Base-by-base conservation (phyloP, 2,888 invertebrate genomes). In the Melinaea menophilus region DNA sequence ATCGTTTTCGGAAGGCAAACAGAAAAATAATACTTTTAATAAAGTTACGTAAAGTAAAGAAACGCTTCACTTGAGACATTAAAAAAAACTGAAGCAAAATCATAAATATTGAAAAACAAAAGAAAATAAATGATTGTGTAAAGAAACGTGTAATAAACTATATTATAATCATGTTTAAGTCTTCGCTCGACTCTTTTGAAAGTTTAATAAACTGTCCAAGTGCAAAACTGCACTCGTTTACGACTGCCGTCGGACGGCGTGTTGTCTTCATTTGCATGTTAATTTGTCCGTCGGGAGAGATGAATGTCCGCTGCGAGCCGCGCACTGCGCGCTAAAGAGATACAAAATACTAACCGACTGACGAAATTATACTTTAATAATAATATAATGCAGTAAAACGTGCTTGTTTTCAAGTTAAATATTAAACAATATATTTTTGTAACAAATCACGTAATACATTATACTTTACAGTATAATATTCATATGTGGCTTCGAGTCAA, bases 211-310 rank as follows among this genome's bases (percentile, higher is more conserved):
- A 48, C 5, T 48, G 22, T 22, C 5, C 7, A 37, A 48, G 13
- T 13, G 13, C 48, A 48, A 48, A 48, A 48, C 13, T 48, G 48
- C 13, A 48, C 22, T 48, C 48, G 22, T n/a, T n/a, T n/a, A n/a
- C n/a, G n/a, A n/a, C n/a, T n/a, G n/a, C n/a, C 13, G 22, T 22
- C 48, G 48, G 48, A 22, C 48, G 13, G 48, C 13, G 5, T 22
- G 48, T 48, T 48, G 13, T 48, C 12, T 48, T 48, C 12, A 48
- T 48, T 48, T 48, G 48, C 48, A 13, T 48, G 48, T 48, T 48
- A 48, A 48, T 48, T 12, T n/a, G 48, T n/a, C 12, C 46, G n/a
- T n/a, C n/a, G 46, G 46, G 46, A 46, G n/a, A 46, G 48, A 48
- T 48, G 5, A 48, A n/a, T n/a, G 13, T 22, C 22, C 13, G 13